Evolutionary conservation across 2,888 invertebrate species (phyloP).

Genomic region (Drosophila buzzatii): DNA sequence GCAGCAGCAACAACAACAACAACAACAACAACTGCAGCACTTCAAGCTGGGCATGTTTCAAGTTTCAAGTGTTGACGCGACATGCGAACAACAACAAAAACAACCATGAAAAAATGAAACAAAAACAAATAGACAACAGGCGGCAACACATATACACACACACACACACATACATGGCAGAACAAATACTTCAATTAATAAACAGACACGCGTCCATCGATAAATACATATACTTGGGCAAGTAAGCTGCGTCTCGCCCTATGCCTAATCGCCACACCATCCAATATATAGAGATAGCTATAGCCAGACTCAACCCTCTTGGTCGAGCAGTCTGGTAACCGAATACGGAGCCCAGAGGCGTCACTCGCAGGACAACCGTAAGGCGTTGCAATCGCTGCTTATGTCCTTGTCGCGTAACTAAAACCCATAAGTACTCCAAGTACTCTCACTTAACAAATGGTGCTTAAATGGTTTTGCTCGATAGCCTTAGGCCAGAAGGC

Average conservation of each 20-base stretch:
- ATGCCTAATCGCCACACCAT: slow-evolving; percentile 16
- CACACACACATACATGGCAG: slow-evolving; percentile 29
- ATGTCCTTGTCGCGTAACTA: slow-evolving; percentile 49
- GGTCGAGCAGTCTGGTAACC: slow-evolving; percentile 37
- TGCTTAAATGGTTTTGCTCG: slow-evolving; percentile 31
- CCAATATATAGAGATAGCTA: neutral
- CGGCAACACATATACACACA: slow-evolving; percentile 38
- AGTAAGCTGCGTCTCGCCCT: slow-evolving; percentile 34
- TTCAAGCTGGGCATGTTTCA: slow-evolving; percentile 64
- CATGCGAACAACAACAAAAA: slow-evolving; percentile 58
- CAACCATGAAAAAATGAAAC: slow-evolving; percentile 30
- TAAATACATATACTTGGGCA: slow-evolving; percentile 69
- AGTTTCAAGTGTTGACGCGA: slow-evolving; percentile 78
- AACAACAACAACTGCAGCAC: slow-evolving; percentile 21
- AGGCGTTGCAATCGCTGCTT: slow-evolving; percentile 39
- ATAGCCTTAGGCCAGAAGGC: slow-evolving; percentile 2
- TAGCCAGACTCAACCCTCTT: slow-evolving; percentile 43
- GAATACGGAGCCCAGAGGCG: slow-evolving; percentile 41
- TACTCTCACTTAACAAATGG: slow-evolving; percentile 40
- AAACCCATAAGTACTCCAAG: slow-evolving; percentile 51
- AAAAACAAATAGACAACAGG: slow-evolving; percentile 59
- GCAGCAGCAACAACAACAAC: slow-evolving; percentile 24
- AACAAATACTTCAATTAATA: slow-evolving; percentile 81
- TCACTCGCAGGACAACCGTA: slow-evolving; percentile 9
- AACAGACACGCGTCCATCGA: slow-evolving; percentile 80